Conservation (phyloP, 2,797 vertebrate species). For the Vultur gryphus region DNA sequence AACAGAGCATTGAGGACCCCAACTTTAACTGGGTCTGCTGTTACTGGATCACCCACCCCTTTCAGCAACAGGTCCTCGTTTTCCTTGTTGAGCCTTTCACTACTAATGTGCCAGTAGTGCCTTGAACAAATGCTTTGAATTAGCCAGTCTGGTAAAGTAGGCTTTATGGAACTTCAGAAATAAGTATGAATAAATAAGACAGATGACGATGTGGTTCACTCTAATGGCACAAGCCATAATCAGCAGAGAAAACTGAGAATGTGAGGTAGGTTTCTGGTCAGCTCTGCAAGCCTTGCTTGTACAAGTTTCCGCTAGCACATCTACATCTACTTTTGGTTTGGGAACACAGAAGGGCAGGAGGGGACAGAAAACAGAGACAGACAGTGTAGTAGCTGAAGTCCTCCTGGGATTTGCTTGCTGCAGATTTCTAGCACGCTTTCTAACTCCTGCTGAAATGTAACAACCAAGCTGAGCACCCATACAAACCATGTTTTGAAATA, state of each 20-base stretch:
- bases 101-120: neutral
- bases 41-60: neutral
- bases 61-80: accelerated
- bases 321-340: neutral
- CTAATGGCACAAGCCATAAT: neutral
- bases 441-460: neutral
- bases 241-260: conserved; percentile 16
- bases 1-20: neutral
- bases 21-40: neutral
- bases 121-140: neutral
- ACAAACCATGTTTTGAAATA: neutral
- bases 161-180: neutral
- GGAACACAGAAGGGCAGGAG: neutral
- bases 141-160: neutral
- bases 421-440: neutral
- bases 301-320: neutral
- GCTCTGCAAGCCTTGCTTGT: neutral
- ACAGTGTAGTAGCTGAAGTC: neutral
- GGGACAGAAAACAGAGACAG: neutral
- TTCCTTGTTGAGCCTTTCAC: neutral
- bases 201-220: neutral
- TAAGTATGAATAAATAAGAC: accelerated
- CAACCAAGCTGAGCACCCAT: neutral
- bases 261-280: neutral
- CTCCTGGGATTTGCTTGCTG: neutral